phyloP scores from a whole-genome alignment of 2,113 vertebrate species.

The Lepidothrix coronata region DNA sequence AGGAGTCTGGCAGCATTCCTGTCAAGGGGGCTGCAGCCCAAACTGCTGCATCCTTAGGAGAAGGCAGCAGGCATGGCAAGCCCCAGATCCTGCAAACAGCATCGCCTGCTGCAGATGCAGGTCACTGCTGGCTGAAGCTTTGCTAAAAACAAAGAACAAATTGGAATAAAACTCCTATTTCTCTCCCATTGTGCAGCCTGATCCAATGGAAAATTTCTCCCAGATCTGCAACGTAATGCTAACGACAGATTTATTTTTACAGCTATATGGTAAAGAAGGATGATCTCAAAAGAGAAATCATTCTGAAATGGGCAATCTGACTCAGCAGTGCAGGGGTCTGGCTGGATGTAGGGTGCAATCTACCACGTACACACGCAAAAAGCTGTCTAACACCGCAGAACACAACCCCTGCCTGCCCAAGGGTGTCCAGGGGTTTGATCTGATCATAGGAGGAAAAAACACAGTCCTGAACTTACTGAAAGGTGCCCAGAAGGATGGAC shows the following conservation, averaged over 20 bases:
- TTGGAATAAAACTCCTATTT: background rate
- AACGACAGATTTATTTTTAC: background rate
- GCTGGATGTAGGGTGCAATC: background rate
- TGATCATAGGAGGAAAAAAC: background rate
- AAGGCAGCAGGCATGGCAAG: background rate
- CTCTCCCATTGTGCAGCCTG: background rate
- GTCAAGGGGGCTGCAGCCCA: background rate
- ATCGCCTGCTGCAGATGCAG: background rate
- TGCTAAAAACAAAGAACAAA: background rate
- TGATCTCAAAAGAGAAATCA: background rate
- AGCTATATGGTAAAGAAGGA: background rate
- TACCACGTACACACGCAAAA: rapidly evolving
- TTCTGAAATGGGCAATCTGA: background rate
- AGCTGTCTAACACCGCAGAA: background rate
- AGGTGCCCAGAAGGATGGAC: background rate
- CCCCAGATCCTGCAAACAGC: background rate
- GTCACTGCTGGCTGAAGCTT: background rate
- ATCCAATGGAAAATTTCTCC: conserved; percentile 20
- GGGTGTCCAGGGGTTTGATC: background rate
- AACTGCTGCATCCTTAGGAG: background rate
- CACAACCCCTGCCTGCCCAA: background rate
- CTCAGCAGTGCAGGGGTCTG: background rate
- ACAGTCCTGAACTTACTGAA: background rate
- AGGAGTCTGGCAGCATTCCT: background rate
- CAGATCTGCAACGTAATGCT: background rate